Evolutionary conservation across 2,888 invertebrate species (phyloP), one percentile per base, ranked within the genome.

Genomic region (Oligia latruncula): DNA sequence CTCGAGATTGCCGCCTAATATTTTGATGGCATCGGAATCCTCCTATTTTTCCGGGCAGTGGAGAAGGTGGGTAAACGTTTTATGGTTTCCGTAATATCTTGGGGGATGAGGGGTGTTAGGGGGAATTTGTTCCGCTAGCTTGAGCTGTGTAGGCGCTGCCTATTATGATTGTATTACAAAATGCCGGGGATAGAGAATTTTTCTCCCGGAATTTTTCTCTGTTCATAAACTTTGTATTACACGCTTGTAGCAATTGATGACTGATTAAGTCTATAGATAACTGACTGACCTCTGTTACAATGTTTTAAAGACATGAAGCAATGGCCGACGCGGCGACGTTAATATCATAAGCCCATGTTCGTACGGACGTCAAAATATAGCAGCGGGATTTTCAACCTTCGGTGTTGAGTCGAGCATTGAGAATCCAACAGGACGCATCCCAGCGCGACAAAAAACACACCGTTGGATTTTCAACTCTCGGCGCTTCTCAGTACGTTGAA

Each of bases 1-100:
- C 71, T 52, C 77, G 46, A 65, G 23, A 82, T 85, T 85, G 77
- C 71, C 71, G 4, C 84, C 86, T 88, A 84, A 89, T 88, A 85
- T 86, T 85, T 85, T 80, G 77, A 90, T 89, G 58, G 77, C 74
- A 64, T 76, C 40, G 71, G 66, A 79, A 82, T 84, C 80, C 72
- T 70, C 40, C 64, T 74, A 77, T 75, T 74, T 83, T 83, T 83
- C 67, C 40, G 65, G 65, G 65, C 76, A 68, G 40, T 55, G 55
- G 35, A 76, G 55, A 40, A 78, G 83, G 83, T 79, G 79, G 65
- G 83, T 79, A 86, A 73, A 76, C 79, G 75, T 23, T 86, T 83
- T 78, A 83, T 86, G 74, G 67, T 58, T 64, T 74, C 58, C 72
- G 49, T 68, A 74, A 80, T 81, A 82, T 75, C 52, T n/a, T 20